Percentiles rank a stretch among this genome's conserved stretches.
Evolutionary conservation across 2,888 invertebrate species (phyloP).

Genomic region (Lampropteryx suffumata): DNA sequence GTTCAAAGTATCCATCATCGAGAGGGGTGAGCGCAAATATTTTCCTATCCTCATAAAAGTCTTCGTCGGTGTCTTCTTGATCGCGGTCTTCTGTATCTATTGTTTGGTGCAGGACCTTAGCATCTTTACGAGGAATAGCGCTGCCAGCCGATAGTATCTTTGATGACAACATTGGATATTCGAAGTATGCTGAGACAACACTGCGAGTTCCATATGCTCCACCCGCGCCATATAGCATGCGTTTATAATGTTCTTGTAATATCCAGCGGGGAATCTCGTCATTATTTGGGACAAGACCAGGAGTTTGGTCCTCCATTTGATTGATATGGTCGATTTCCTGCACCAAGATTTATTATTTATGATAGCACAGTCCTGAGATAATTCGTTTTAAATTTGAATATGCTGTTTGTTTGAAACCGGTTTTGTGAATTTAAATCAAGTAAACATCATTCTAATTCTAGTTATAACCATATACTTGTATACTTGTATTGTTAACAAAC

Average conservation of each 20-base stretch:
- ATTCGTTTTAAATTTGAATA: no score
- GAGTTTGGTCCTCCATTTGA: conserved; percentile 42
- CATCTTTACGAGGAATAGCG: conserved; percentile 1
- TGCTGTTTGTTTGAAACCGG: no score
- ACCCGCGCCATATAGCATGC: conserved; percentile 20
- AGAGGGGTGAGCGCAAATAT: conserved; percentile 55
- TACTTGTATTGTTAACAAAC: no score
- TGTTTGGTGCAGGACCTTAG: neutral
- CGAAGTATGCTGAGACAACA: conserved; percentile 1
- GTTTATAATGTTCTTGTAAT: conserved; percentile 36
- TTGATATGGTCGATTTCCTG: conserved; percentile 61
- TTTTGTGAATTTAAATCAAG: no score
- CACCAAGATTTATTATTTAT: neutral
- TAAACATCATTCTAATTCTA: no score
- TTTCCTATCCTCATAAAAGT: neutral
- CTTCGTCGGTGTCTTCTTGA: conserved; percentile 22
- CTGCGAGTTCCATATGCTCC: neutral
- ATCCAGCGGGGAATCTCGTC: conserved; percentile 42
- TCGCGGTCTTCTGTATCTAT: neutral
- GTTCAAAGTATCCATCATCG: conserved; percentile 53
- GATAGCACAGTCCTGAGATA: no score
- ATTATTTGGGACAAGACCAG: conserved; percentile 32
- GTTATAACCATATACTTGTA: no score
- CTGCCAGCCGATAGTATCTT: neutral
- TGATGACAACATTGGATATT: conserved; percentile 1